phyloP scores from a whole-genome alignment of 2,113 vertebrate species.

The Paralichthys olivaceus region DNA sequence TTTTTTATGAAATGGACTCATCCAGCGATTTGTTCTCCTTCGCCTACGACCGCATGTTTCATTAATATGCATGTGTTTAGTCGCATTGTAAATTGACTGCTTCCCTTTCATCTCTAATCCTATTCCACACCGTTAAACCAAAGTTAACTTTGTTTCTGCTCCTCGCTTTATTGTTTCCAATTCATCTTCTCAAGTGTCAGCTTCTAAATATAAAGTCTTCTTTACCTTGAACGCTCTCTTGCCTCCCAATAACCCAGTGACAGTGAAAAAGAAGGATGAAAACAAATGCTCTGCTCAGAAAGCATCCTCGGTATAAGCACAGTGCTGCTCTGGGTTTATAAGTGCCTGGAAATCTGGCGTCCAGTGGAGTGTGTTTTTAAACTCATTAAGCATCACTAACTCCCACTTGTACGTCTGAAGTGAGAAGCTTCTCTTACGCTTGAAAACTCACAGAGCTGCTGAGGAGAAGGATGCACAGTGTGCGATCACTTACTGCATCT shows the following conservation, averaged over 20 bases:
- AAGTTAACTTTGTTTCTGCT: constrained; percentile 8
- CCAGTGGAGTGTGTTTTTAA: constrained; percentile 20
- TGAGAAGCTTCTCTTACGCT: constrained; percentile 24
- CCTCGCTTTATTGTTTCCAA: constrained; percentile 10
- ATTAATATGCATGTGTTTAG: constrained; percentile 2
- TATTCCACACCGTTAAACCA: neutral
- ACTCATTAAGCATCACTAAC: constrained; percentile 34
- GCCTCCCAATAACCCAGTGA: constrained; percentile 29
- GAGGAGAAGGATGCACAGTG: neutral
- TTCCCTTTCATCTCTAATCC: constrained; percentile 5
- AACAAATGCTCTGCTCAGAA: constrained; percentile 13
- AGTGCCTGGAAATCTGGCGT: constrained; percentile 7
- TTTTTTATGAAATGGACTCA: no score
- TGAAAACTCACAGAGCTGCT: constrained; percentile 15
- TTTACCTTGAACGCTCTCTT: constrained; percentile 19
- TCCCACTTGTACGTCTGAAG: constrained; percentile 24
- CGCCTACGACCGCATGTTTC: neutral
- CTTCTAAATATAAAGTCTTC: constrained; percentile 21
- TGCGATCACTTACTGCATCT: neutral
- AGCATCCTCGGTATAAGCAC: neutral
- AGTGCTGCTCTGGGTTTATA: neutral
- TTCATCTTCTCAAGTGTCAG: constrained; percentile 26
- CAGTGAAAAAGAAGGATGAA: constrained; percentile 19
- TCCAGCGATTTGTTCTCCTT: neutral
- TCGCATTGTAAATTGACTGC: neutral